phyloP scores from a whole-genome alignment of 2,888 invertebrate species.

The Drosophila prostipennis region DNA sequence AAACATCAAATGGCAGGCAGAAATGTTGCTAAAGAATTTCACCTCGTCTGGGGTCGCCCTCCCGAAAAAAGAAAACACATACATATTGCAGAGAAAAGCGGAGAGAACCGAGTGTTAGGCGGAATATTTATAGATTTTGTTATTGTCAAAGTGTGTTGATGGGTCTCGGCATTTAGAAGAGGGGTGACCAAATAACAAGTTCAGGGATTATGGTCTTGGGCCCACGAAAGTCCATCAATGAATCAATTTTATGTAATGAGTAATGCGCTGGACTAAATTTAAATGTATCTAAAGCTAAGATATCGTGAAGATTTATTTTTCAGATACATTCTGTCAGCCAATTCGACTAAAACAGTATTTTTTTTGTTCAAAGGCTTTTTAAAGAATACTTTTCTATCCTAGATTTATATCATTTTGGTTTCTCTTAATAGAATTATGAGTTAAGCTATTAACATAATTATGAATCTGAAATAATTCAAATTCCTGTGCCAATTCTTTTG shows the following conservation, averaged over 20 bases:
- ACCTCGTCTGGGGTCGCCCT: conserved; percentile 76
- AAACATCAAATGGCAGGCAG: conserved; percentile 48
- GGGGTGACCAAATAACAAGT: conserved; percentile 25
- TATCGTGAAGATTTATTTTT: neutral
- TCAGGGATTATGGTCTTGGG: conserved; percentile 41
- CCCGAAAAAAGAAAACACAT: conserved; percentile 19
- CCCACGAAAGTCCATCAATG: conserved; percentile 27
- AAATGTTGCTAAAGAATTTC: conserved; percentile 73
- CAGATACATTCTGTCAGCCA: neutral
- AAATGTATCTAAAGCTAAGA: neutral
- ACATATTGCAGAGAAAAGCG: conserved; percentile 35
- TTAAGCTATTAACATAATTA: neutral
- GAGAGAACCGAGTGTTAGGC: conserved; percentile 7
- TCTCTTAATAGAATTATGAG: too few relatives aligned
- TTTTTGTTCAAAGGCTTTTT: neutral
- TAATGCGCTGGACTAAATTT: conserved; percentile 3
- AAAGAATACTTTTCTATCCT: too few relatives aligned
- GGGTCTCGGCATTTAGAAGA: conserved; percentile 10
- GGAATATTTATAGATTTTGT: conserved; percentile 71
- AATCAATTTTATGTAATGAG: conserved; percentile 34
- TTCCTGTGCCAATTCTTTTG: too few relatives aligned
- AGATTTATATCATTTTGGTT: too few relatives aligned
- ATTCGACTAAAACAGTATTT: neutral
- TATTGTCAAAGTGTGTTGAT: conserved; percentile 62
- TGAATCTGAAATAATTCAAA: neutral